Base-by-base conservation (phyloP, 2,888 invertebrate species). In the Lumbricus terrestris region DNA sequence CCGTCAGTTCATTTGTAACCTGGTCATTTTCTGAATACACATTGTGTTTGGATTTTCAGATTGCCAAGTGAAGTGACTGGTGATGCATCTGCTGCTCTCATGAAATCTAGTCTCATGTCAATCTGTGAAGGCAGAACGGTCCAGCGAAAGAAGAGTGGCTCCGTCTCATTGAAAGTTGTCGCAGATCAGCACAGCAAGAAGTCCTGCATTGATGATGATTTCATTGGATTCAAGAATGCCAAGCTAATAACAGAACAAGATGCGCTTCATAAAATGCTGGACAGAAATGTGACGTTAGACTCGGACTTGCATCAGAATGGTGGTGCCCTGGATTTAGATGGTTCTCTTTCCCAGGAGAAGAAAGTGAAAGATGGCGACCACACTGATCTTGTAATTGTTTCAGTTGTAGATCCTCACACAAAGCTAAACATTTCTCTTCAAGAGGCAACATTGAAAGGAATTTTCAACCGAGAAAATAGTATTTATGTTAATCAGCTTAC, bases 361-460 rank as follows among this genome's bases (percentile, higher is more conserved):
- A 69, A 69, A n/a, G 69, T 69, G 29, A 69, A 69, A 69, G n/a
- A n/a, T n/a, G 69, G n/a, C n/a, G 69, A 82, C 47, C 34, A 54
- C 18, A 34, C 69, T 23, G 37, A 89, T 47, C 69, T 89, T 13
- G 38, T 89, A 82, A 82, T 89, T 33, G 34, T 89, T 38, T 89
- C 89, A 69, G 82, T 89, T 34, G 40, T 89, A n/a, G 89, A 89
- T 82, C 40, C 69, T 38, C n/a, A 34, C 18, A 82, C 89, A 69
- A 83, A 82, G 33, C 47, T 82, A 29, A 5, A 40, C 34, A 89
- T 89, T 37, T 83, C 89, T 38, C 40, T 82, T 35, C 82, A 89
- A 82, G 89, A 89, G 34, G 89, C 89, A 23, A 82, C 35, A 29
- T n/a, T 40, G 35, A 89, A 40, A 82, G 69, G 82, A 40, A 89